Evolutionary conservation across 2,888 invertebrate species (phyloP).

Genomic region (Drosophila mayaguana): DNA sequence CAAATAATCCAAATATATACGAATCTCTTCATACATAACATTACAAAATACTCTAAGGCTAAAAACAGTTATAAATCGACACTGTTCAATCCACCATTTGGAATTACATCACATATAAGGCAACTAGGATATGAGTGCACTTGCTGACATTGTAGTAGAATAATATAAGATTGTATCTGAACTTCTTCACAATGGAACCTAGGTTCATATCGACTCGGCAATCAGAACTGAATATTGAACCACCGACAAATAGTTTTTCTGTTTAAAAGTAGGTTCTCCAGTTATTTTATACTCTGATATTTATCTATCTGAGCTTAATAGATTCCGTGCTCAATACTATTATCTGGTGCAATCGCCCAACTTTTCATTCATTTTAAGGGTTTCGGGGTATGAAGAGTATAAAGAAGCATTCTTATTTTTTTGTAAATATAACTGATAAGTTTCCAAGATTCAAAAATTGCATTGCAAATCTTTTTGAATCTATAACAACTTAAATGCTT

Average conservation of each 20-base stretch:
- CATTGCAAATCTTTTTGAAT: not conserved
- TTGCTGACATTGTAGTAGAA: not conserved
- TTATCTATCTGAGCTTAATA: not conserved
- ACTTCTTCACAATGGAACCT: too few species aligned
- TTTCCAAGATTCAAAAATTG: not conserved
- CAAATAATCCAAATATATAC: not conserved
- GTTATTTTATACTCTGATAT: not conserved
- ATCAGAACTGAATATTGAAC: not conserved
- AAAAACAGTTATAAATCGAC: not conserved
- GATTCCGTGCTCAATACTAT: not conserved
- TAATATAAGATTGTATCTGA: not conserved
- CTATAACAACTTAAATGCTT: not conserved
- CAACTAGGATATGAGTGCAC: not conserved
- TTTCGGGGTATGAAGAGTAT: not conserved
- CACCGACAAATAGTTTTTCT: not conserved
- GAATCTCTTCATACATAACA: not conserved
- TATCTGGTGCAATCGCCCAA: too few species aligned
- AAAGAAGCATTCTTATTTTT: constrained; percentile 6
- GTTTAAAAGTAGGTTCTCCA: not conserved
- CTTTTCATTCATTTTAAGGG: not conserved
- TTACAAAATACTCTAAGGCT: not conserved
- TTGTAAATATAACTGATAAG: not conserved
- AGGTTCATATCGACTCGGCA: not conserved
- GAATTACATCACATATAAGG: not conserved
- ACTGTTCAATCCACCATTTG: not conserved